These are phyloP conservation scores for Drosophila atripex DNA, from an alignment of 2,888 invertebrate genomes.

Conservation along the genomic window DNA sequence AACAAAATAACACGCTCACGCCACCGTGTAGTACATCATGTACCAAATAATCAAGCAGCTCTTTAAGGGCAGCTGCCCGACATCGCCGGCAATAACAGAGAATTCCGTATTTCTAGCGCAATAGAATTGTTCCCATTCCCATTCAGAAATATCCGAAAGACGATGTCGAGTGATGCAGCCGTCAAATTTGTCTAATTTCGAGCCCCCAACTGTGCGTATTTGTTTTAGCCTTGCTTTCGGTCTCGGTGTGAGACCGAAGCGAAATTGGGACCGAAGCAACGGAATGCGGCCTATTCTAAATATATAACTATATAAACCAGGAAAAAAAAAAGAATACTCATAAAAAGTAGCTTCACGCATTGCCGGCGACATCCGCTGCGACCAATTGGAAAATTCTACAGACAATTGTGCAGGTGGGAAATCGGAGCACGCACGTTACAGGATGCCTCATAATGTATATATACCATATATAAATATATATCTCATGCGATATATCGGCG, in stretches of 20 bases:
- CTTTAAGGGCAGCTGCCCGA: conserved; percentile 53
- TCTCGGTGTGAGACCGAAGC: conserved; percentile 40
- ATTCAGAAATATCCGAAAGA: conserved; percentile 64
- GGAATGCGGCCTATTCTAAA: conserved; percentile 58
- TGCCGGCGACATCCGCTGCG: conserved; percentile 22
- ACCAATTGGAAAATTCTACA: conserved; percentile 64
- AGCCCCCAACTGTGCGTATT: conserved; percentile 60
- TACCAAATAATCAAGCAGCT: conserved; percentile 35
- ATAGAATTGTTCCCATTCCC: conserved; percentile 55
- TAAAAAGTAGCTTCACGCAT: conserved; percentile 45
- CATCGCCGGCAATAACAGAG: conserved; percentile 35
- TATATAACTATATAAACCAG: conserved; percentile 59
- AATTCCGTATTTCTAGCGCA: conserved; percentile 54
- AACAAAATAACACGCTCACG: conserved; percentile 68
- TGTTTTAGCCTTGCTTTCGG: conserved; percentile 65
- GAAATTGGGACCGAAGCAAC: conserved; percentile 71
- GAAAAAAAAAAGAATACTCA: conserved; percentile 37
- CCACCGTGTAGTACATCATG: conserved; percentile 66
- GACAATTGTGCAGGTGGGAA: conserved; percentile 73
- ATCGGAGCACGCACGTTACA: conserved; percentile 72
- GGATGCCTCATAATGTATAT: conserved; percentile 30
- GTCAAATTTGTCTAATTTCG: conserved; percentile 62
- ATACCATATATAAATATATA: conserved; percentile 15
- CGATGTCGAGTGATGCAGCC: conserved; percentile 53
- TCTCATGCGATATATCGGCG: conserved; percentile 4